Evolutionary conservation across 2,797 vertebrate genomes (phyloP).

Genomic region (Acrocephalus scirpaceus): DNA sequence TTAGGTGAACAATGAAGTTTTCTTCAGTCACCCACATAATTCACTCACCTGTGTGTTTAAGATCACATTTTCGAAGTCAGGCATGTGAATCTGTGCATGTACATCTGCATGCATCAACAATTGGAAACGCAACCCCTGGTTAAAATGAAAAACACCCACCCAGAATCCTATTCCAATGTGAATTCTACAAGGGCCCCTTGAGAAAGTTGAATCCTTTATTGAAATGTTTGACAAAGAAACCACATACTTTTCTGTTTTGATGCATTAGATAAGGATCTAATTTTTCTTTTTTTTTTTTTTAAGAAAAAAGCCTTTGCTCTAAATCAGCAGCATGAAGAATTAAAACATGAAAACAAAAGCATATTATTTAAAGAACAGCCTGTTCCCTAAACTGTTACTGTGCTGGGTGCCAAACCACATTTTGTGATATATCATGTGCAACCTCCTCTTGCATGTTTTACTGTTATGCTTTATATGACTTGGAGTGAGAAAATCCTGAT

Average conservation of each 20-base stretch:
- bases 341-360: conserved; percentile 66
- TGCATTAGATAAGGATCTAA: conserved; percentile 13
- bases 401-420: conserved; percentile 51
- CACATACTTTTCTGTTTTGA: not conserved
- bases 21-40: not conserved
- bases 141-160: not conserved
- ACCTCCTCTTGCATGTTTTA: conserved; percentile 40
- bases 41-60: not conserved
- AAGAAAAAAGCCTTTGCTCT: conserved; percentile 25
- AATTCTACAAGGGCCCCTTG: not conserved
- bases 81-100: not conserved
- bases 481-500: conserved; percentile 32
- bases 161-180: not conserved
- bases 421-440: conserved; percentile 61
- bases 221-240: conserved; percentile 53
- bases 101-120: not conserved
- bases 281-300: not conserved
- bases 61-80: not conserved
- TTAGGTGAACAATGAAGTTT: not conserved
- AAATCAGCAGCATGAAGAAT: conserved; percentile 50
- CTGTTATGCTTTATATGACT: conserved; percentile 21
- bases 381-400: conserved; percentile 60
- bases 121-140: not conserved
- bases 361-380: conserved; percentile 66
- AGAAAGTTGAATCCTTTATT: conserved; percentile 35